These are phyloP conservation scores for Hoplodrina blanda DNA, from an alignment of 2,888 invertebrate species.

Conservation along the genomic window DNA sequence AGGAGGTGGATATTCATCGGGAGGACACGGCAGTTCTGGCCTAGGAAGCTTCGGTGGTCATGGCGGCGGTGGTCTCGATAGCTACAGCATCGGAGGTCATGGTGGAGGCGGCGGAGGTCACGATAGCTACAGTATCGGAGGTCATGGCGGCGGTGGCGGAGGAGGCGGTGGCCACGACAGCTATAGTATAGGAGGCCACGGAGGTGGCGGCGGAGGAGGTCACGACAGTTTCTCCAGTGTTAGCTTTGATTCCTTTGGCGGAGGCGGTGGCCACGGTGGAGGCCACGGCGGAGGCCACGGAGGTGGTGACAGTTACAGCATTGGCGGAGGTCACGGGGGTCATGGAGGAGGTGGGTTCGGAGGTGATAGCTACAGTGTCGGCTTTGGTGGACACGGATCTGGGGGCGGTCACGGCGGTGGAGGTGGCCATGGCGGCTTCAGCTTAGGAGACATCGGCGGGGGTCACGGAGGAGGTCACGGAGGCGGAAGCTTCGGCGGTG, in stretches of 20 bases:
- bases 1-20: conserved; percentile 59
- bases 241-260: conserved; percentile 44
- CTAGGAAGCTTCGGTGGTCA: conserved; percentile 60
- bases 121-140: conserved; percentile 10
- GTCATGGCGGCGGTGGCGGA: conserved; percentile 30
- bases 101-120: conserved; percentile 49
- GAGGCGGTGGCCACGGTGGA: conserved; percentile 46
- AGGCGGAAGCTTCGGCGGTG: conserved; percentile 75
- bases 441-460: conserved; percentile 66
- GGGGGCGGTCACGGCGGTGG: conserved; percentile 66
- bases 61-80: conserved; percentile 55
- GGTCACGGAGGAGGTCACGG: conserved; percentile 72
- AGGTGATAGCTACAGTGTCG: conserved; percentile 59
- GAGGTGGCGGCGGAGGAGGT: conserved; percentile 61
- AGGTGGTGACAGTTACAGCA: conserved; percentile 51
- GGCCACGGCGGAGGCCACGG: conserved; percentile 58
- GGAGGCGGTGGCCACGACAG: conserved; percentile 48
- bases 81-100: conserved; percentile 60
- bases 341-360: conserved; percentile 60
- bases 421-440: conserved; percentile 73
- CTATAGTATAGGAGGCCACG: conserved; percentile 40
- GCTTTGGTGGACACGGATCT: conserved; percentile 65
- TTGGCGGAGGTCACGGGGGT: conserved; percentile 49
- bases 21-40: conserved; percentile 56
- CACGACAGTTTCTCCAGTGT: conserved; percentile 42